These are phyloP conservation scores for Lepidotrigona ventralis DNA, from an alignment of 1,140 invertebrate species.

Conservation along the genomic window DNA sequence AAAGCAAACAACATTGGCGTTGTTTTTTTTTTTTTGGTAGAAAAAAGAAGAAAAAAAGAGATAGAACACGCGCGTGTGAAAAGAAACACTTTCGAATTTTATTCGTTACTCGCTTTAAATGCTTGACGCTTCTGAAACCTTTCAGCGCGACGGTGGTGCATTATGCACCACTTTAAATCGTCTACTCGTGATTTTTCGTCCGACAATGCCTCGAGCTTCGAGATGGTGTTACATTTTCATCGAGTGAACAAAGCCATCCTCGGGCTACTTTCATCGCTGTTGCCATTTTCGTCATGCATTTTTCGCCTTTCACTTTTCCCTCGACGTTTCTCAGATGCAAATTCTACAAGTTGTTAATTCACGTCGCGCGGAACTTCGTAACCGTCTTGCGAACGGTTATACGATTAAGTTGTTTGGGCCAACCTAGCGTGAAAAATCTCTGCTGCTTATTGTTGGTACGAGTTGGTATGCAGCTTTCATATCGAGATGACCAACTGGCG, in stretches of 20 bases:
- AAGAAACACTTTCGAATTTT: not conserved
- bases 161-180: not conserved
- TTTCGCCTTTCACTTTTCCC: not conserved
- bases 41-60: not conserved
- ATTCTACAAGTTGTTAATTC: not conserved
- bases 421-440: too few relatives aligned
- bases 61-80: not conserved
- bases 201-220: not conserved
- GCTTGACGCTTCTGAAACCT: not conserved
- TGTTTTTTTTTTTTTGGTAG: not conserved
- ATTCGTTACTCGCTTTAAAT: not conserved
- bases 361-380: not conserved
- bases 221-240: not conserved
- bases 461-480: too few relatives aligned
- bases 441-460: not conserved
- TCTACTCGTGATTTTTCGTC: too few relatives aligned
- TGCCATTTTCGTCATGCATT: conserved; percentile 5
- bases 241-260: not conserved
- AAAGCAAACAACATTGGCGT: not conserved
- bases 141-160: not conserved
- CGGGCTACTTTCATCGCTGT: not conserved
- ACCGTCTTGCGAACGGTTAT: not conserved
- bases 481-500: not conserved
- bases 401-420: not conserved
- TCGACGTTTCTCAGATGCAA: conserved; percentile 2